These are phyloP conservation scores for Paracyclopina nana DNA, from an alignment of 1,140 invertebrate species.

Conservation along the genomic window DNA sequence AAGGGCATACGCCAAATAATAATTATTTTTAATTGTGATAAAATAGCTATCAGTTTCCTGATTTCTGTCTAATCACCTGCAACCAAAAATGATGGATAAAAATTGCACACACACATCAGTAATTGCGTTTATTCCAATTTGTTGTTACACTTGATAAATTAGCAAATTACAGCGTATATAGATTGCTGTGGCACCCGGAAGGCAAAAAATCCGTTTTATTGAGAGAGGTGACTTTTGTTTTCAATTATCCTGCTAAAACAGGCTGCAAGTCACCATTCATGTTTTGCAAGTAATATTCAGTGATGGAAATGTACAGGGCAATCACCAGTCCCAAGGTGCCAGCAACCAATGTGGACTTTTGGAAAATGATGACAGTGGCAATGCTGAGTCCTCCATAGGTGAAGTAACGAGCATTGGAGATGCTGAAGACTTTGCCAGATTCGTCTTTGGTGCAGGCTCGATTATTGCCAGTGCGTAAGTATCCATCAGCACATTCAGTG, in stretches of 20 bases:
- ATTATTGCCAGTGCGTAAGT: slow-evolving; percentile 37
- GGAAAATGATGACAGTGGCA: slow-evolving; percentile 59
- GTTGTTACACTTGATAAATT: too few species aligned
- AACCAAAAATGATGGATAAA: too few species aligned
- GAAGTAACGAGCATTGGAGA: slow-evolving; percentile 45
- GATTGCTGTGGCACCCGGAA: too few species aligned
- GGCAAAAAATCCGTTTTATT: not conserved
- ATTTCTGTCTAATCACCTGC: too few species aligned
- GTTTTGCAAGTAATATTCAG: slow-evolving; percentile 38
- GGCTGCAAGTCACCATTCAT: not conserved
- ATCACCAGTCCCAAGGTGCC: slow-evolving; percentile 48
- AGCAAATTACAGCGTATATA: too few species aligned
- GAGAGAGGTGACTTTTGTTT: not conserved
- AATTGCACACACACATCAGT: too few species aligned
- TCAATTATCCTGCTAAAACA: not conserved
- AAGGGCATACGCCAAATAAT: too few species aligned
- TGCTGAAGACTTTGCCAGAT: slow-evolving; percentile 27
- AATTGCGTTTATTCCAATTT: too few species aligned
- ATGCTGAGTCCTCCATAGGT: slow-evolving; percentile 57
- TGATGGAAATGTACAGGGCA: slow-evolving; percentile 49
- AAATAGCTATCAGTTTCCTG: too few species aligned
- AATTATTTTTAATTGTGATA: too few species aligned
- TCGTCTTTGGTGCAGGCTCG: slow-evolving; percentile 44
- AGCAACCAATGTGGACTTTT: slow-evolving; percentile 46
- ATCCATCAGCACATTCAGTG: slow-evolving; percentile 53